Evolutionary conservation across 2,888 invertebrate species (phyloP), one percentile per base, ranked within the genome.

Genomic region (Melinaea menophilus): DNA sequence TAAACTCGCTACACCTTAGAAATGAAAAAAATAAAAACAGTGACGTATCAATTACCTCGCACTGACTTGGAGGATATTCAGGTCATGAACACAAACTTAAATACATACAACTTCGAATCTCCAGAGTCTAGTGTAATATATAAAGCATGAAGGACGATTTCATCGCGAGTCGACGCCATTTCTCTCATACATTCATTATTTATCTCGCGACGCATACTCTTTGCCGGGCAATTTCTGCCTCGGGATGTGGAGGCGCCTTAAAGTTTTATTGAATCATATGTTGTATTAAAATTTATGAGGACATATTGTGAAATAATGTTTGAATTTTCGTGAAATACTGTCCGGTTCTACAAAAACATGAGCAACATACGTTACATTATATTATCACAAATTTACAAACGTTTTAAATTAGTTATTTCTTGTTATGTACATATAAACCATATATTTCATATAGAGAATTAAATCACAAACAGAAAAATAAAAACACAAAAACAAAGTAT

Each of bases 161-260:
- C 45, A n/a, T 37, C 9, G 56, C 55, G 54, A 35, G 35, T 59
- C 4, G 33, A 33, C 59, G 56, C 63, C 59, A 47, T 54, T 41
- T 35, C 63, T 51, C 63, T 45, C 56, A 60, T 7, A 35, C 37
- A 57, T 60, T 60, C 57, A 64, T 64, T 64, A 64, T 58, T 64
- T 61, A 63, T 57, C 54, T 37, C n/a, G 5, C 46, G 55, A 55
- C 62, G 46, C 57, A 45, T 60, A 35, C 59, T 48, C 55, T 56
- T 7, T n/a, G 58, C 59, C 56, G 13, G 51, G 47, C 56, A 51
- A 51, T 51, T 41, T 41, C 51, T 51, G 31, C 51, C 51, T 51
- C 51, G 51, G 51, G 51, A 51, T 51, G 48, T 48, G 22, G 7
- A 31, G 51, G 51, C n/a, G 31, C 22, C 51, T 51, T 51, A 31